Evolutionary conservation across 2,113 vertebrate genomes (phyloP), one percentile per base, ranked within the genome.

Genomic region (Oncorhynchus gorbuscha): DNA sequence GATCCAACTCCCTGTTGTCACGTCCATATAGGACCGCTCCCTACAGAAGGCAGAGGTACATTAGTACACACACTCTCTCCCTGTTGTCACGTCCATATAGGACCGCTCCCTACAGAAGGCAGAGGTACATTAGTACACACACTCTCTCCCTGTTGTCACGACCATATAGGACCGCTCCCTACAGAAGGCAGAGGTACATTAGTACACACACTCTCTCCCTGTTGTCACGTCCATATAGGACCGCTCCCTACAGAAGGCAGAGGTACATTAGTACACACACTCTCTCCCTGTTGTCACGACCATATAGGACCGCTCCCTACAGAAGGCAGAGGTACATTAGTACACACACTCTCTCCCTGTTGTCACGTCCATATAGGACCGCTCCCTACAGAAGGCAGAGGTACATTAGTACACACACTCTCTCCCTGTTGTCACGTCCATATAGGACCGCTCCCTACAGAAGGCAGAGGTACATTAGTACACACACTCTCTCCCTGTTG

Each of bases 221-320:
- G 85, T 97, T 99, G 87, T 99, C 97, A 72, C 94, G 93, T 28
- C 96, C 95, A 85, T 97, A 99, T 88, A 96, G 95, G 85, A 95
- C 92, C 18, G 96, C 90, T 51, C 96, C 97, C 98, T 99, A 73
- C 70, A 70, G 32, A n/a, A 62, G 73, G 83, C 26, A 75, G 48
- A 26, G 5, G 59, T 16, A 14, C 3, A 72, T 12, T 20, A 18
- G 14, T 8, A 72, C 9, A 55, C 24, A 55, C 70, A 61, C 4
- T 30, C n/a, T n/a, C 80, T 96, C 95, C 59, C 93, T 95, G 85
- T 97, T 99, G 87, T 99, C 97, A 72, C 94, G 93, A 30, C 96
- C 95, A 85, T 97, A 99, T 88, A 96, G 95, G 85, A 95, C 92
- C 18, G 96, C 90, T 51, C 96, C 97, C 98, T 99, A 73, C 70